Conservation (phyloP, 2,888 invertebrate species). For the Acleris literana region DNA sequence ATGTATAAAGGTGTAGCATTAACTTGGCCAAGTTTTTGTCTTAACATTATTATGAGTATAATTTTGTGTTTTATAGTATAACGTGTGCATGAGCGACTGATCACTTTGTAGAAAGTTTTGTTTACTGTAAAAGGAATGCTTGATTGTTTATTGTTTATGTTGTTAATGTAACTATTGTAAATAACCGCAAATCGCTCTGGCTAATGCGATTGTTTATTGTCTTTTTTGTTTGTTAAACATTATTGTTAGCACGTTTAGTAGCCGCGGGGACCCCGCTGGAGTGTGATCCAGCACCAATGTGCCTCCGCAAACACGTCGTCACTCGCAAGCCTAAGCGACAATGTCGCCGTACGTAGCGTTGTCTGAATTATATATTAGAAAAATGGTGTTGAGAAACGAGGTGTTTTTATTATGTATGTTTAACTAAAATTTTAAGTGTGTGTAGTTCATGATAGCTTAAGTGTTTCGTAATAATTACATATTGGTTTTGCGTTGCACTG, state of each 20-base stretch:
- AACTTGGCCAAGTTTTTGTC: no score
- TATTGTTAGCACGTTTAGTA: conserved; percentile 2
- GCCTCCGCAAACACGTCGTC: not conserved
- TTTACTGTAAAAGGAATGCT: no score
- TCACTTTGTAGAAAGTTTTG: no score
- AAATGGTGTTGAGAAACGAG: conserved; percentile 41
- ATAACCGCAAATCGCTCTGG: not conserved
- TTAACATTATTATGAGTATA: no score
- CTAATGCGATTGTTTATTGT: conserved; percentile 12
- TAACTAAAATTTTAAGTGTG: not conserved
- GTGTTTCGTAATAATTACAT: no score
- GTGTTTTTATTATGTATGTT: conserved; percentile 43
- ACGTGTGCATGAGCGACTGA: no score
- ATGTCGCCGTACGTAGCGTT: conserved; percentile 46
- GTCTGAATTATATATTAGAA: conserved; percentile 43
- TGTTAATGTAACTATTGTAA: not conserved
- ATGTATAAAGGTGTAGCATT: no score
- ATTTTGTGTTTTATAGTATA: no score
- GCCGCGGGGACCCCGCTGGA: not conserved
- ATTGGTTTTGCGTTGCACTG: no score
- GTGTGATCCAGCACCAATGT: not conserved
- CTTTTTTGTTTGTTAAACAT: conserved; percentile 9
- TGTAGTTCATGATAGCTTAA: no score
- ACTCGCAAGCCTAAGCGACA: conserved; percentile 39
- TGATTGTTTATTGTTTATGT: no score